Evolutionary conservation across 2,113 vertebrate species (phyloP), one percentile per base, ranked within the genome.

Genomic region (Epinephelus lanceolatus): DNA sequence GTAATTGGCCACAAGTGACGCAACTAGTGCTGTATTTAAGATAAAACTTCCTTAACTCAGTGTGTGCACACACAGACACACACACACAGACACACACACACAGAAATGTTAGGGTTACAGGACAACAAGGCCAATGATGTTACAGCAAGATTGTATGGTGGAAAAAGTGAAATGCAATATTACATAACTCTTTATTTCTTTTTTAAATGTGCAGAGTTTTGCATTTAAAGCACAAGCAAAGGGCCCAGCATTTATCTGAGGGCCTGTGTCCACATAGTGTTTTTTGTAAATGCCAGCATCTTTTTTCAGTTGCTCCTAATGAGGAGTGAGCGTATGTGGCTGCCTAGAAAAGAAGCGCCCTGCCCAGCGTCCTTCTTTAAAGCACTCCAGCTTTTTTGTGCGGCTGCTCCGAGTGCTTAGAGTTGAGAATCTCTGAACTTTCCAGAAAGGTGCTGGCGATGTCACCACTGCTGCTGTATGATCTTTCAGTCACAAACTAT

Each of bases 1-100:
- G 94, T 96, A 97, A 96, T 96, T 96, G 95, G 95, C 94, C 86
- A 55, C 96, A 93, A 83, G 95, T 96, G 96, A 95, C 91, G 85
- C 14, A 78, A 1, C 86, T 90, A 95, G 91, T 81, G 87, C 27
- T 62, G 92, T 90, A 94, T 94, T 90, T 93, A 88, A 88, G 88
- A 92, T 94, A 93, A 93, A 91, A 87, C 69, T 62, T 61, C 73
- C 40, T 75, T 80, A 57, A 74, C 60, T 25, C 51, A 4, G 12
- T 49, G 21, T 52, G 52, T 59, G n/a, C n/a, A 56, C 55, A 51
- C 23, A 47, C 40, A 7, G 14, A 57, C 42, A 19, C 62, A n/a
- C n/a, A 56, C 55, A 51, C 23, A 47, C 42, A 7, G 14, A 57
- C 42, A 19, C 62, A 57, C 52, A 19, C 62, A 67, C 52, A 27